Percentiles rank a stretch among this genome's conserved stretches.
phyloP scores from a whole-genome alignment of 2,113 vertebrate genomes.

The Thamnophis sirtalis region DNA sequence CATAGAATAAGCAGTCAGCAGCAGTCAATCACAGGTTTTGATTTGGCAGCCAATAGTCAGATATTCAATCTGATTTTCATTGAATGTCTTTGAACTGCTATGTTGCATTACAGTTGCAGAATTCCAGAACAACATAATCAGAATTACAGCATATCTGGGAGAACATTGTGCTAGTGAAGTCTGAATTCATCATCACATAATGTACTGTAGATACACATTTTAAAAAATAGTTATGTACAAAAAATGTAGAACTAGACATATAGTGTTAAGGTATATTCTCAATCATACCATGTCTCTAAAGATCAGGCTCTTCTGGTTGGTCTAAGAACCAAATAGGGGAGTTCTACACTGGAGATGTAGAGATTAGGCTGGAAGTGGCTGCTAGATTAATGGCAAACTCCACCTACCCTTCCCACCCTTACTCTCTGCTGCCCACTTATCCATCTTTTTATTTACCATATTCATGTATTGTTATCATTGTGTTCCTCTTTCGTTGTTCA shows the following conservation, averaged over 20 bases:
- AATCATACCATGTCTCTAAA: too few relatives aligned
- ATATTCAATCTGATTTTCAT: not conserved
- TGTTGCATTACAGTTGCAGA: not conserved
- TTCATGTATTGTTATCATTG: not conserved
- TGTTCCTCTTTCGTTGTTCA: not conserved
- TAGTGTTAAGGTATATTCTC: not conserved
- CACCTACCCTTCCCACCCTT: not conserved
- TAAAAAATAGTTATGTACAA: not conserved
- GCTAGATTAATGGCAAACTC: not conserved
- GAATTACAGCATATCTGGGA: not conserved
- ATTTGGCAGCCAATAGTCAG: not conserved
- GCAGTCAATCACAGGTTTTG: not conserved
- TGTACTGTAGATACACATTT: not conserved
- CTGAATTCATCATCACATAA: not conserved
- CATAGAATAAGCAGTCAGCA: not conserved
- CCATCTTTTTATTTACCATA: not conserved
- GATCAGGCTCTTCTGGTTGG: not conserved
- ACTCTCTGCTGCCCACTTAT: not conserved
- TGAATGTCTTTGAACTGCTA: not conserved
- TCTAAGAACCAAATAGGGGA: not conserved
- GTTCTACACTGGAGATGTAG: not conserved
- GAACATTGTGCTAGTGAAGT: not conserved
- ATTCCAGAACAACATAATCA: not conserved
- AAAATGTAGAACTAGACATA: not conserved
- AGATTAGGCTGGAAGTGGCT: not conserved